A percentile compares a stretch with the other conserved stretches of the same genome.
These are phyloP conservation scores for Sceloporus undulatus DNA, from an alignment of 2,113 vertebrate species.

Conservation along the genomic window DNA sequence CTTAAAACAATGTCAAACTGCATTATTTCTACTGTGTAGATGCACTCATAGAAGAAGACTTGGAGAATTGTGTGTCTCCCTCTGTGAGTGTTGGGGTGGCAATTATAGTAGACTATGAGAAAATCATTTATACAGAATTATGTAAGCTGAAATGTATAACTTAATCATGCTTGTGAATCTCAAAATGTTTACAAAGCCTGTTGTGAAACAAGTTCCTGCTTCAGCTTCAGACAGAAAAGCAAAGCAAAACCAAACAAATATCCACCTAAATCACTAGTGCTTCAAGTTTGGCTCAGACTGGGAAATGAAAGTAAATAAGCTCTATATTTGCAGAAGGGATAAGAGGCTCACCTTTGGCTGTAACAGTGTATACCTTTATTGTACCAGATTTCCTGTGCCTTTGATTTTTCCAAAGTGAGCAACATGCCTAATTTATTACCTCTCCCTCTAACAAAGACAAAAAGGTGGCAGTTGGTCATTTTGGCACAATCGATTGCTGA, in stretches of 20 bases:
- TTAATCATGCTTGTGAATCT: slow-evolving; percentile 20
- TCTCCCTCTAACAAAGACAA: slow-evolving; percentile 27
- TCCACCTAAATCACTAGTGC: slow-evolving; percentile 40
- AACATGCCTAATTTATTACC: background rate
- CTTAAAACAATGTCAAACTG: too few species aligned
- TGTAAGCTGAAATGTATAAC: slow-evolving; percentile 41
- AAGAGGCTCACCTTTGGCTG: slow-evolving; percentile 24
- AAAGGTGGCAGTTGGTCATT: background rate
- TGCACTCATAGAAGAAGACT: background rate
- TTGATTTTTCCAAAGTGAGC: slow-evolving; percentile 24
- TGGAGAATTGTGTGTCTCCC: background rate
- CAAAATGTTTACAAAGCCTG: background rate
- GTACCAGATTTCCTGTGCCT: background rate
- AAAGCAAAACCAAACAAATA: slow-evolving; percentile 50
- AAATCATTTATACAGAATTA: background rate
- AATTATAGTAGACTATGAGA: background rate
- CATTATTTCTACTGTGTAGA: too few species aligned
- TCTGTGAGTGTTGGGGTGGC: background rate
- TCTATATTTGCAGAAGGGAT: slow-evolving; percentile 50
- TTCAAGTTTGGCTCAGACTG: slow-evolving; percentile 32
- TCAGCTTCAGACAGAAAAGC: background rate
- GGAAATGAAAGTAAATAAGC: slow-evolving; percentile 45
- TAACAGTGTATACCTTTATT: slow-evolving; percentile 34
- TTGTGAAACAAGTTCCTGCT: background rate
- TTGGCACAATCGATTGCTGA: background rate